Conservation (phyloP, 2,113 vertebrate genomes). For the Pluvianellus socialis region DNA sequence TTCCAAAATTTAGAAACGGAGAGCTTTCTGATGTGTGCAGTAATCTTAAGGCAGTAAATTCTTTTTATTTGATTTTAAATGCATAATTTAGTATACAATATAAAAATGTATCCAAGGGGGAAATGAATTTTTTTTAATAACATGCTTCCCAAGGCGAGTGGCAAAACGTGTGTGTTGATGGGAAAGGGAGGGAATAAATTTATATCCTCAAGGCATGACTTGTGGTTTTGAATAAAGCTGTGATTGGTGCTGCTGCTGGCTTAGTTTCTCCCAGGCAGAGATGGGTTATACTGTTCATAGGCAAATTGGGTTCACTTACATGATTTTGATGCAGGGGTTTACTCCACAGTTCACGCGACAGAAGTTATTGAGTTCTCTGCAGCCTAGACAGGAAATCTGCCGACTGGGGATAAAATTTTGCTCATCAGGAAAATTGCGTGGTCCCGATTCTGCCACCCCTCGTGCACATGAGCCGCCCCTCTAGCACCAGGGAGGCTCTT, state of each 20-base stretch:
- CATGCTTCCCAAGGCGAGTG: slow-evolving; percentile 33
- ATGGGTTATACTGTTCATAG: not conserved
- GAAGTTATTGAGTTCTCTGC: not conserved
- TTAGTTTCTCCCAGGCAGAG: slow-evolving; percentile 30
- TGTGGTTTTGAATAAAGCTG: slow-evolving; percentile 52
- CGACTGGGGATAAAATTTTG: not conserved
- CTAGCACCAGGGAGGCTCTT: not conserved
- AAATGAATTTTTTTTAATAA: slow-evolving; percentile 69
- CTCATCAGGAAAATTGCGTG: not conserved
- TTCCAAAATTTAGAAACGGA: slow-evolving; percentile 59
- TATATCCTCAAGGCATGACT: slow-evolving; percentile 61
- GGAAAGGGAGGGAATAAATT: slow-evolving; percentile 52
- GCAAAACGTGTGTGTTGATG: slow-evolving; percentile 31
- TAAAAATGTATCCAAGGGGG: slow-evolving; percentile 60
- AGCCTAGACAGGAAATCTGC: not conserved
- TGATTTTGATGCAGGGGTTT: not conserved
- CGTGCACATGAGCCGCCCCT: not conserved
- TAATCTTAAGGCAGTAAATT: slow-evolving; percentile 60
- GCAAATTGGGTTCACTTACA: slow-evolving; percentile 7
- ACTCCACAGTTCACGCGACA: not conserved
- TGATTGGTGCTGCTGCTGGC: slow-evolving; percentile 49
- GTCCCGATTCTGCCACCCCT: not conserved
- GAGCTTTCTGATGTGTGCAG: slow-evolving; percentile 49
- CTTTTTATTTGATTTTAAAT: slow-evolving; percentile 69
- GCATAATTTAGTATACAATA: slow-evolving; percentile 68